These are phyloP conservation scores for Nylanderia fulva DNA, from an alignment of 1,140 invertebrate genomes.

Conservation along the genomic window DNA sequence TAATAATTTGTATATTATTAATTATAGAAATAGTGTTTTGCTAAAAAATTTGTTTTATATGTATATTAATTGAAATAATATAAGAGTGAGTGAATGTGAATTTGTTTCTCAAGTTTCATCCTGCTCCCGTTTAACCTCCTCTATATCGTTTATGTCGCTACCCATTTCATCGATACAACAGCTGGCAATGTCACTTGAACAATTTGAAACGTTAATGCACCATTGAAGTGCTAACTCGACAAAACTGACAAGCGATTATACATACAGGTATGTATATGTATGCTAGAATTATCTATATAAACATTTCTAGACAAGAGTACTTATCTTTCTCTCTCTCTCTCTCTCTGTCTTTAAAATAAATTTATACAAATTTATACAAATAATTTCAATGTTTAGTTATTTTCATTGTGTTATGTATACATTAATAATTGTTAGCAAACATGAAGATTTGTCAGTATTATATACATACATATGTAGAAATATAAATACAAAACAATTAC, in stretches of 20 bases:
- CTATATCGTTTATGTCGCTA: neutral
- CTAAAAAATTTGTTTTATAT: neutral
- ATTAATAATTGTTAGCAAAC: neutral
- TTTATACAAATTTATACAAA: neutral
- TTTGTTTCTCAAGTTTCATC: neutral
- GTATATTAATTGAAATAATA: neutral
- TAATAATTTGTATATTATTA: neutral
- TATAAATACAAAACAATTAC: neutral
- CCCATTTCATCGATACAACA: constrained; percentile 38
- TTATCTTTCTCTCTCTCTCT: neutral
- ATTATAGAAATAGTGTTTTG: neutral
- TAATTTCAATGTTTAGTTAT: neutral
- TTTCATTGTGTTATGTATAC: neutral
- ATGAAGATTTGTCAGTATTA: neutral
- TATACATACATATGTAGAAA: neutral
- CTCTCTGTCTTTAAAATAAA: neutral
- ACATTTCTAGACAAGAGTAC: neutral
- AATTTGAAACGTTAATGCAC: constrained; percentile 23
- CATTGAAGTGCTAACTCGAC: constrained; percentile 6
- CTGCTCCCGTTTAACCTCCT: neutral
- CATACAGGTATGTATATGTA: neutral
- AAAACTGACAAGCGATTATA: constrained; percentile 53
- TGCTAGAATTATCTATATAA: neutral
- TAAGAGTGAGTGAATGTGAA: neutral
- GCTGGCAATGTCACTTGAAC: constrained; percentile 36